These are phyloP conservation scores for Rhinogobius similis DNA, from an alignment of 2,113 vertebrate species.

Conservation along the genomic window DNA sequence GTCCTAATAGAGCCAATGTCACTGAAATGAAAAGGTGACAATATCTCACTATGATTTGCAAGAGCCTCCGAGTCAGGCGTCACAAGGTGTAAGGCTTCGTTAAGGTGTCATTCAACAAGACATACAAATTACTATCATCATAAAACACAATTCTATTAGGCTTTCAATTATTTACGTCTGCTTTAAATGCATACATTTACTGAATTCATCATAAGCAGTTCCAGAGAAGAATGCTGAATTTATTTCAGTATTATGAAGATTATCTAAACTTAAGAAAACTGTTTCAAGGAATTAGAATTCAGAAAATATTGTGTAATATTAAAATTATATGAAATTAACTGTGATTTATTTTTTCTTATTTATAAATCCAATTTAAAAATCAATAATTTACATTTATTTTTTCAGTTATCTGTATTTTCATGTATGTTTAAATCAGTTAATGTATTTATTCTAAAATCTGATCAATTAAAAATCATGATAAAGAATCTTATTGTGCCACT, in stretches of 20 bases:
- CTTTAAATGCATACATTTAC: slow-evolving; percentile 1
- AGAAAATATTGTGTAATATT: neutral
- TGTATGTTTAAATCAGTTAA: too few relatives aligned
- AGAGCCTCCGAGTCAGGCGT: slow-evolving; percentile 18
- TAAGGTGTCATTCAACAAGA: slow-evolving; percentile 40
- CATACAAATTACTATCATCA: slow-evolving; percentile 19
- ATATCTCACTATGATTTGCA: slow-evolving; percentile 54
- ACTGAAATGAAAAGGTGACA: slow-evolving; percentile 53
- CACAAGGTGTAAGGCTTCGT: slow-evolving; percentile 15
- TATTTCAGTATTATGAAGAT: neutral
- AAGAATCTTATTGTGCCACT: neutral
- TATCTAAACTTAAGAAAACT: neutral
- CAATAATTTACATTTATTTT: too few relatives aligned
- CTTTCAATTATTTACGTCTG: slow-evolving; percentile 28
- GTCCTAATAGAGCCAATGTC: slow-evolving; percentile 55
- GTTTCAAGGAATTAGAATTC: neutral
- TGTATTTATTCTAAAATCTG: too few relatives aligned
- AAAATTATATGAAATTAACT: neutral
- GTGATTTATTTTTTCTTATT: neutral
- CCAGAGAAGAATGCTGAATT: neutral
- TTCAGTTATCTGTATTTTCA: too few relatives aligned
- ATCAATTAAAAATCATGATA: neutral
- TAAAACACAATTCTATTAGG: slow-evolving; percentile 27
- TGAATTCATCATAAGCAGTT: neutral
- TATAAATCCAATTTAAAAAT: too few relatives aligned